Percentiles rank a stretch among this genome's conserved stretches.
phyloP scores from a whole-genome alignment of 1,140 invertebrate species.

The Neelides sp. region DNA sequence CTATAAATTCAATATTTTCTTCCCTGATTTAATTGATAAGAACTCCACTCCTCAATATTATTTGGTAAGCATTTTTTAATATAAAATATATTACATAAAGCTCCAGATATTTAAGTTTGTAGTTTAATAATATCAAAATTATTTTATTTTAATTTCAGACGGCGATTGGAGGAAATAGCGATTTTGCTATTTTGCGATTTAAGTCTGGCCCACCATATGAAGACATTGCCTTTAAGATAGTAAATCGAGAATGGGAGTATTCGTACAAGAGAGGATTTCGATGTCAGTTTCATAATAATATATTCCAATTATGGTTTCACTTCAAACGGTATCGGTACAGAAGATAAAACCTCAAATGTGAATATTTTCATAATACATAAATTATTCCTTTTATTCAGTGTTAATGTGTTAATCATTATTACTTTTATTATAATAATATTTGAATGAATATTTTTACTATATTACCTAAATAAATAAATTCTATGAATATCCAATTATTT shows the following conservation, averaged over 20 bases:
- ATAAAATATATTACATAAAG: neutral
- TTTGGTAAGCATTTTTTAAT: constrained; percentile 46
- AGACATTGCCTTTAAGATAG: constrained; percentile 99
- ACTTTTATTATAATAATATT: too few species aligned
- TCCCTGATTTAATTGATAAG: constrained; percentile 97
- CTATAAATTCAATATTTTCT: constrained; percentile 99
- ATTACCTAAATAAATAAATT: too few species aligned
- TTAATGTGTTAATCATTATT: too few species aligned
- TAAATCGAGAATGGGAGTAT: constrained; percentile 98
- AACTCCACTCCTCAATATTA: constrained; percentile 85
- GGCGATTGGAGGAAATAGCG: constrained; percentile 77
- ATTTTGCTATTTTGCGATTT: constrained; percentile 90
- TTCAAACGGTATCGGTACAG: constrained; percentile 95
- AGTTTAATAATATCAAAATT: constrained; percentile 4
- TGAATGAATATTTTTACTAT: too few species aligned
- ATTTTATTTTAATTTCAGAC: constrained; percentile 44
- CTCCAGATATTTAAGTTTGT: constrained; percentile 1
- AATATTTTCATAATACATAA: too few species aligned
- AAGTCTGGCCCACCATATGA: constrained; percentile 97
- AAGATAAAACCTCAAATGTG: too few species aligned
- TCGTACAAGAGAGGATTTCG: constrained; percentile 95
- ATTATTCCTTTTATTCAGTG: too few species aligned
- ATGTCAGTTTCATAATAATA: constrained; percentile 98
- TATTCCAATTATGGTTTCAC: constrained; percentile 98
- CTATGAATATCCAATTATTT: too few species aligned